These are phyloP conservation scores for Sesamia nonagrioides DNA, from an alignment of 1,140 invertebrate species.

Conservation along the genomic window DNA sequence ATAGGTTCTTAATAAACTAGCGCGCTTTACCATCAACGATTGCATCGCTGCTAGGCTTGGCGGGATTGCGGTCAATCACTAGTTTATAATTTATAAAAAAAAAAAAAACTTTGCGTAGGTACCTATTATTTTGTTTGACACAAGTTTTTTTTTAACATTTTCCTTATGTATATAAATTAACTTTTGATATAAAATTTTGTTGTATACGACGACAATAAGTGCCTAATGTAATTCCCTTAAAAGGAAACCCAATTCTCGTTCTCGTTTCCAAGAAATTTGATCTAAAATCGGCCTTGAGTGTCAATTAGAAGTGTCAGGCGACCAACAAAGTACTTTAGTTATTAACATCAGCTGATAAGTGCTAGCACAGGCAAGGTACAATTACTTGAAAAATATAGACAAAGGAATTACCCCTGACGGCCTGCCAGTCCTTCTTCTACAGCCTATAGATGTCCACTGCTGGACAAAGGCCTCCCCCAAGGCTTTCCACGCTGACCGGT, in stretches of 20 bases:
- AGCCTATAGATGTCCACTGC: no score
- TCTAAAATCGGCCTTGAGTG: neutral
- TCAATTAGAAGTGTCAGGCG: constrained; percentile 15
- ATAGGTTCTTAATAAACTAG: no score
- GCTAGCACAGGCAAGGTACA: neutral
- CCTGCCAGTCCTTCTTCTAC: no score
- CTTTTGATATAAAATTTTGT: neutral
- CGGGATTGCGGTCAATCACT: no score
- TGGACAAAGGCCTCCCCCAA: no score
- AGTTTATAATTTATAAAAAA: no score
- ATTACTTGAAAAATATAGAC: neutral
- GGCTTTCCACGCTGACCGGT: no score
- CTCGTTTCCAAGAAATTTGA: constrained; percentile 1
- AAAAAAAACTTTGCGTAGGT: neutral
- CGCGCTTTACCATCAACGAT: no score
- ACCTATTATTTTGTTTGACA: constrained; percentile 18
- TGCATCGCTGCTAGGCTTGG: no score
- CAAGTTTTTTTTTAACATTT: neutral
- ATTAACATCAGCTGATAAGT: constrained; percentile 20
- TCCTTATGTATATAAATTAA: neutral
- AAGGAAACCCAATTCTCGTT: neutral
- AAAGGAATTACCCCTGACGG: constrained; percentile 1
- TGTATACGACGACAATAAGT: neutral
- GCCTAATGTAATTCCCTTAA: neutral
- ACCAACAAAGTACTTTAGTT: neutral